These are phyloP conservation scores for Alitta virens DNA, from an alignment of 2,888 invertebrate genomes.

Conservation along the genomic window DNA sequence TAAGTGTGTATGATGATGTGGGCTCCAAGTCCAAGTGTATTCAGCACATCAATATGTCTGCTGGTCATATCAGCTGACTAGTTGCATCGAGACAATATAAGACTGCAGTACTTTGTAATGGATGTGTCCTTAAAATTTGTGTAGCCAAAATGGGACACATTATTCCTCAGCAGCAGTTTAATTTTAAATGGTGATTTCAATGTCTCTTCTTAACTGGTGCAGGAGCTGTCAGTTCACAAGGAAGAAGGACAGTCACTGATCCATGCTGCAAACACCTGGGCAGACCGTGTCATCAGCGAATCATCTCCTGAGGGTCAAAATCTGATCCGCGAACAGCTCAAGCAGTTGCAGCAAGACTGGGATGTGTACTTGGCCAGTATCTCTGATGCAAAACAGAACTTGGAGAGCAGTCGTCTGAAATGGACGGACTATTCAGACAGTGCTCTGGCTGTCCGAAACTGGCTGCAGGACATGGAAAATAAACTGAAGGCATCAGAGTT, in stretches of 20 bases:
- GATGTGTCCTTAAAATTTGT: too few species aligned
- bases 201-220: constrained; percentile 40
- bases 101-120: too few species aligned
- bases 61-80: too few species aligned
- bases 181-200: too few species aligned
- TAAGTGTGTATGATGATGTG: too few species aligned
- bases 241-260: constrained; percentile 89
- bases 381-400: constrained; percentile 81
- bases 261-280: constrained; percentile 83
- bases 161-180: too few species aligned
- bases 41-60: too few species aligned
- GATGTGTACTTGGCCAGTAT: constrained; percentile 81
- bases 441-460: constrained; percentile 90
- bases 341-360: constrained; percentile 86
- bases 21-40: too few species aligned
- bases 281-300: constrained; percentile 85
- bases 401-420: constrained; percentile 87
- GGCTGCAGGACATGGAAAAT: constrained; percentile 90
- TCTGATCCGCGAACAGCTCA: constrained; percentile 78
- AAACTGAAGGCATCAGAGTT: constrained; percentile 60
- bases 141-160: too few species aligned
- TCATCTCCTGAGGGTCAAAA: constrained; percentile 86
- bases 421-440: constrained; percentile 90
- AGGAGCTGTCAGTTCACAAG: constrained; percentile 84
- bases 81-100: too few species aligned